Percentiles rank a stretch among this genome's conserved stretches.
Conservation (phyloP, 1,140 invertebrate genomes). For the Lordiphosa mommai region DNA sequence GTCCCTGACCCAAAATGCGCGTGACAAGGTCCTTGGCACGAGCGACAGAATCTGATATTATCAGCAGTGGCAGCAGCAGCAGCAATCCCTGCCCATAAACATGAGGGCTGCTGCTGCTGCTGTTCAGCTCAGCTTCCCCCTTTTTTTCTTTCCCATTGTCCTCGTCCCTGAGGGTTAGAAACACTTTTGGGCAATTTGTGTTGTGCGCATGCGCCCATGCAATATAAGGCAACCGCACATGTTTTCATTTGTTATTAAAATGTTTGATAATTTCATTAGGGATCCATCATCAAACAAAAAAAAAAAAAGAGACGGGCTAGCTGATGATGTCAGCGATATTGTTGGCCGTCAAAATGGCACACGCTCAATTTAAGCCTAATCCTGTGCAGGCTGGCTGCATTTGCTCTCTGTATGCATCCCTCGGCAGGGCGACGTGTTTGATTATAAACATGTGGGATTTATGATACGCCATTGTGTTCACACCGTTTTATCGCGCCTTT, state of each 20-base stretch:
- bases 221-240: slow-evolving; percentile 75
- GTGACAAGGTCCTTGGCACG: slow-evolving; percentile 58
- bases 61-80: slow-evolving; percentile 23
- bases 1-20: slow-evolving; percentile 31
- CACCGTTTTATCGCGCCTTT: slow-evolving; percentile 50
- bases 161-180: not conserved
- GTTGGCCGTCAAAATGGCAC: slow-evolving; percentile 41
- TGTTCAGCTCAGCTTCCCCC: slow-evolving; percentile 20
- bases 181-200: slow-evolving; percentile 51
- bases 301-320: slow-evolving; percentile 15
- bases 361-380: slow-evolving; percentile 79
- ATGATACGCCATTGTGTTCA: slow-evolving; percentile 26
- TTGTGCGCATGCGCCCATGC: slow-evolving; percentile 55
- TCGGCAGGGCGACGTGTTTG: slow-evolving; percentile 48
- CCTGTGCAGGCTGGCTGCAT: slow-evolving; percentile 14
- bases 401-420: not conserved
- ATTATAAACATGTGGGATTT: slow-evolving; percentile 79
- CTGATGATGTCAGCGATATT: slow-evolving; percentile 41
- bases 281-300: slow-evolving; percentile 59
- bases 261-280: slow-evolving; percentile 79
- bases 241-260: slow-evolving; percentile 80
- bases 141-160: slow-evolving; percentile 26
- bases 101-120: slow-evolving; percentile 25
- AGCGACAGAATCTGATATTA: slow-evolving; percentile 48
- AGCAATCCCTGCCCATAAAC: slow-evolving; percentile 13